Conservation (phyloP, 35 echinoderm and acorn worm species). For the Lytechinus pictus region DNA sequence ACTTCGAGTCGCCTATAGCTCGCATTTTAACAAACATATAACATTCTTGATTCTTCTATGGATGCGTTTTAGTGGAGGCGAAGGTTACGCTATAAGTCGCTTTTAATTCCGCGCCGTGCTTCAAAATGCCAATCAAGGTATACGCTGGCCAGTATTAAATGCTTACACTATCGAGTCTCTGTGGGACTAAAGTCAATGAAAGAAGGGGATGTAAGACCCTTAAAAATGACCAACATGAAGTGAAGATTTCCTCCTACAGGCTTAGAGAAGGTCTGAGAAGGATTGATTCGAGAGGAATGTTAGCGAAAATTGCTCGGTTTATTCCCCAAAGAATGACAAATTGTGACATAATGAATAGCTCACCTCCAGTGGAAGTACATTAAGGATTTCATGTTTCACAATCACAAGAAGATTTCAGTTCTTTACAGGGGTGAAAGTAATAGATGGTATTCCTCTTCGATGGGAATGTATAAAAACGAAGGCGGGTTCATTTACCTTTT, state of each 20-base stretch:
- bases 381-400: neutral
- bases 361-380: neutral
- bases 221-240: slow-evolving; percentile 4
- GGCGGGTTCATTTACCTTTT: neutral
- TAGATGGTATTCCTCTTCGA: neutral
- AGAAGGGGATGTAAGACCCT: neutral
- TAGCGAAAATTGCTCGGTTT: neutral
- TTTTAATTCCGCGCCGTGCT: neutral
- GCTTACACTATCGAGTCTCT: neutral
- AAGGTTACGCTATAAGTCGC: neutral
- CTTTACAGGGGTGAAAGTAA: neutral
- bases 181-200: neutral
- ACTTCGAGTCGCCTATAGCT: neutral
- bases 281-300: neutral
- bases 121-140: neutral
- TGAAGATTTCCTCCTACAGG: neutral
- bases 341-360: neutral
- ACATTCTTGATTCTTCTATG: neutral
- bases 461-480: neutral
- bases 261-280: neutral
- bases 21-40: neutral
- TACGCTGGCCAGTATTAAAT: neutral
- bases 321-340: slow-evolving; percentile 4
- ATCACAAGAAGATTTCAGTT: neutral
- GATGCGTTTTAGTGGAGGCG: slow-evolving; percentile 8